Conservation (phyloP, 2,113 vertebrate genomes). For the Zeus faber region DNA sequence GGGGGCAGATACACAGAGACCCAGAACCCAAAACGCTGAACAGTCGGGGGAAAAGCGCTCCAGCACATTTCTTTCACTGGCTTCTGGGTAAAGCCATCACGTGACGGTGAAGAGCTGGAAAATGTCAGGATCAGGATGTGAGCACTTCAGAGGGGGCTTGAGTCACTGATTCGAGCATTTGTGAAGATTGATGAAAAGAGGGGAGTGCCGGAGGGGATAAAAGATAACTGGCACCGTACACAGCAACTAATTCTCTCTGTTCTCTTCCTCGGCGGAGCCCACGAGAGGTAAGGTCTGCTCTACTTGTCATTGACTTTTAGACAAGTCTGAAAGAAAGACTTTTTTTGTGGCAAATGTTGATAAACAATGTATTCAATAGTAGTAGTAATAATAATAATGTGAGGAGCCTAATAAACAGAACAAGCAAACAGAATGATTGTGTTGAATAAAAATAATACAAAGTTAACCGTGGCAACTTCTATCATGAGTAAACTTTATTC, state of each 20-base stretch:
- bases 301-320: too few relatives aligned
- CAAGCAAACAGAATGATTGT: too few relatives aligned
- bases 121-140: slow-evolving; percentile 46
- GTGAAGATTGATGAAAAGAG: slow-evolving; percentile 20
- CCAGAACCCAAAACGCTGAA: neutral
- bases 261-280: slow-evolving; percentile 15
- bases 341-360: too few relatives aligned
- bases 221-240: slow-evolving; percentile 16
- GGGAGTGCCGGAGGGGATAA: slow-evolving; percentile 29
- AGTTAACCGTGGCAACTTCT: too few relatives aligned
- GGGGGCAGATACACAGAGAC: neutral
- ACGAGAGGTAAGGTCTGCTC: slow-evolving; percentile 51
- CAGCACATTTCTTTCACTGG: slow-evolving; percentile 23
- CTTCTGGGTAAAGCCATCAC: slow-evolving; percentile 10
- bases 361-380: too few relatives aligned
- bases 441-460: too few relatives aligned
- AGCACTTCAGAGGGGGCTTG: slow-evolving; percentile 27
- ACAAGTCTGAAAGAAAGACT: too few relatives aligned
- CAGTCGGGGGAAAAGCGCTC: too few relatives aligned
- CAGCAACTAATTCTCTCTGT: slow-evolving; percentile 2
- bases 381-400: too few relatives aligned
- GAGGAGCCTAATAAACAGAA: too few relatives aligned
- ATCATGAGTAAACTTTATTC: too few relatives aligned
- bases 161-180: slow-evolving; percentile 39
- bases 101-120: slow-evolving; percentile 43